Base-by-base conservation (phyloP, 1,140 invertebrate species). In the Apis florea region DNA sequence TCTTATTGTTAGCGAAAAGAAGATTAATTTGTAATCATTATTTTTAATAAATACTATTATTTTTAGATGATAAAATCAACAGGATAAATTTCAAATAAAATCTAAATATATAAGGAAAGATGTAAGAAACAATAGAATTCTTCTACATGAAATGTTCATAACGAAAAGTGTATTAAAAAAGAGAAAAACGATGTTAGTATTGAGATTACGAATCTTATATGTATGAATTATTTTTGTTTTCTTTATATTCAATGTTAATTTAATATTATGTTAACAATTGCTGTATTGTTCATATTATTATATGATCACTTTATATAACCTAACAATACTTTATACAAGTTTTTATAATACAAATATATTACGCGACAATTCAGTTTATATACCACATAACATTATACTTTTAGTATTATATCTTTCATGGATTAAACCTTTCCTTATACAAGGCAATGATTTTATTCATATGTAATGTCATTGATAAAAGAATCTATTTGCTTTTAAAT, bases 281-380 rank as follows among this genome's bases (percentile, higher is more conserved):
- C 56, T 73, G 80, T 87, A 84, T 70, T 84, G 68, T 82, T 82
- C 70, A 85, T 90, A 90, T 88, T 85, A 80, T 90, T 90, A 88
- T 49, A 82, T 90, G 89, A 88, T 89, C 89, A 91, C 81, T 90
- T 90, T 88, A 88, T 89, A 91, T 91, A 91, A 92, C 88, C 90
- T 92, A 92, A 93, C 90, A 90, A 93, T 93, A 93, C 91, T 93
- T 93, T 93, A 92, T 93, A 93, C 92, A 93, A 92, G 88, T 90
- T 93, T 40, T 90, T 93, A 93, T 93, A 87, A 91, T 93, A 93
- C 92, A 93, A 92, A 93, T 93, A 92, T 92, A 93, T 92, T 93
- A 93, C 90, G 31, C 31, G 91, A 93, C 83, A 90, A 89, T 89
- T 86, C 88, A 90, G 85, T 92, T 91, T 89, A 89, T 89, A 87